Evolutionary conservation across 2,797 vertebrate genomes (phyloP), one percentile per base, ranked within the genome.

Genomic region (Tokudaia muenninki): DNA sequence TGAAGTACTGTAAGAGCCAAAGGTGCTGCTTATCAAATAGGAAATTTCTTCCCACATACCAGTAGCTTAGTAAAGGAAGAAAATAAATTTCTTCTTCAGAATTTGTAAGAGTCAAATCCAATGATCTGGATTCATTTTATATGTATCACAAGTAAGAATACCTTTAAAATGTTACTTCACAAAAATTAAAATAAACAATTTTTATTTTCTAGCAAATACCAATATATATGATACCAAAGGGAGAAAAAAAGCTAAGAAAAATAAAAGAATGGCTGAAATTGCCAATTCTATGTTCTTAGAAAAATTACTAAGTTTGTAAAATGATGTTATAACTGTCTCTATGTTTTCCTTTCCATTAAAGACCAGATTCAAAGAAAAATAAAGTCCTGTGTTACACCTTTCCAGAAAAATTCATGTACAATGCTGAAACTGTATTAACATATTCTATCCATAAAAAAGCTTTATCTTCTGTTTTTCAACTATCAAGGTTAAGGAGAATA

Each of bases 371-470:
- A 94, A 82, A 96, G 65, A 97, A 72, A 98, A 98, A 84, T 87
- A 78, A 96, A 94, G 97, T 63, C 92, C 91, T 91, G 96, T 94
- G 78, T 96, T 94, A 97, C 96, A 94, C 91, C 97, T 98, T 97
- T 95, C 94, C 95, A 96, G 92, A 97, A 97, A 97, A 95, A 94
- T 97, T 94, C 95, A 97, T 90, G 96, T 82, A 92, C 94, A 94
- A 93, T 98, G 93, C 93, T 91, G 86, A 98, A 94, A 96, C 87
- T 95, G 96, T 96, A 96, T 92, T 97, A 96, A 97, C 98, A 97
- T 92, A 96, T 83, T 97, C 74, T 44, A 86, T 95, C 96, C 96
- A 11, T 37, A 97, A 91, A 97, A 98, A 97, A 87, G 87, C n/a
- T 24, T 0, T 57, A 96, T 94, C 63, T 94, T 97, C 94, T 97